Conservation (phyloP, 2,797 vertebrate genomes). For the Catamblyrhynchus diadema region DNA sequence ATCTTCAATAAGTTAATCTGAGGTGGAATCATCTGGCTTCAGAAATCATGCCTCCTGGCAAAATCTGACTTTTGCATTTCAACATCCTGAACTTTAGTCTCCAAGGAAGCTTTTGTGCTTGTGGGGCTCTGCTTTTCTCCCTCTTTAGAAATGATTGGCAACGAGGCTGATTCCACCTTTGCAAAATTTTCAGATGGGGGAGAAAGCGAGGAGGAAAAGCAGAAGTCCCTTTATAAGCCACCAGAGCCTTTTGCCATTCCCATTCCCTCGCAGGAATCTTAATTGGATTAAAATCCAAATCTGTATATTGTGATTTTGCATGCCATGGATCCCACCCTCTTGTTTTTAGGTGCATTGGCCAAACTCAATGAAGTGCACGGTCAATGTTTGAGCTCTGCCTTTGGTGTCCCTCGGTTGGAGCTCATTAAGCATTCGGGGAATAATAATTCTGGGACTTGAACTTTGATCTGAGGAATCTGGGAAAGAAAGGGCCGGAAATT, state of each 20-base stretch:
- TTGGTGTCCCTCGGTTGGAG: constrained; percentile 66
- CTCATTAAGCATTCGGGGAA: constrained; percentile 69
- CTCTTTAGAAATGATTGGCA: not conserved
- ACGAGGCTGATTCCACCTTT: not conserved
- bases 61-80: constrained; percentile 58
- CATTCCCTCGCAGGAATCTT: not conserved
- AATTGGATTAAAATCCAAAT: constrained; percentile 70
- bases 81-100: constrained; percentile 48
- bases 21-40: constrained; percentile 52
- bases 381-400: constrained; percentile 57
- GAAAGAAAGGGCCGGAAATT: constrained; percentile 74
- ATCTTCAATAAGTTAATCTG: constrained; percentile 44
- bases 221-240: not conserved
- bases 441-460: constrained; percentile 67
- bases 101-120: constrained; percentile 49
- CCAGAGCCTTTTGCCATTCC: not conserved
- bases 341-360: constrained; percentile 55
- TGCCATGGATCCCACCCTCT: constrained; percentile 41
- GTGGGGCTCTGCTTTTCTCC: constrained; percentile 5
- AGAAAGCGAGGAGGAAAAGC: not conserved
- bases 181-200: not conserved
- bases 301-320: constrained; percentile 48
- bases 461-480: constrained; percentile 71
- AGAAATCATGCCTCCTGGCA: constrained; percentile 56
- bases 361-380: constrained; percentile 61